Evolutionary conservation across 2,797 vertebrate species (phyloP), one percentile per base, ranked within the genome.

Genomic region (Aulostomus chinensis): DNA sequence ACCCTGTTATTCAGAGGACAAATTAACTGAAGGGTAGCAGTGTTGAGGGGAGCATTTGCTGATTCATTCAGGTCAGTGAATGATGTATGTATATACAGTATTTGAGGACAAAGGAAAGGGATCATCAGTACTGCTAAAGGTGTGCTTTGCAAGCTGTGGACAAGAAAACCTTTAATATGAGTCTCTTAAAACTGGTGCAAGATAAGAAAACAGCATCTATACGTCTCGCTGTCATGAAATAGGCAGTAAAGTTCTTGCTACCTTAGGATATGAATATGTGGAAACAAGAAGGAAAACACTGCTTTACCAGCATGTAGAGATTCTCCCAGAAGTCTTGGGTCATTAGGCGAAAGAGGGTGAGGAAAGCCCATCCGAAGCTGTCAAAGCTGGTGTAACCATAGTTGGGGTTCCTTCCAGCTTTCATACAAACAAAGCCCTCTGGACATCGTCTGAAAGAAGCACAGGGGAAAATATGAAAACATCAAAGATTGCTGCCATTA

Each of bases 301-400:
- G 9, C 10, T 45, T 92, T 82, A 99, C 97, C 89, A 98, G 83
- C 42, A 97, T 95, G 84, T 99, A 99, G 36, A 99, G 90, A 86
- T 98, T 98, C 71, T 99, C 97, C 97, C 97, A 99, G 28, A 94
- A 99, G 81, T 99, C 97, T 88, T 99, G 97, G 76, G 97, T 99
- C 97, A 99, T 99, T 80, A 99, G 96, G 52, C 97, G 94, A 87
- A 99, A 99, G 2, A 99, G 90, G 63, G 97, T 95, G 74, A 99
- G 92, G 57, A 99, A 99, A 57, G 97, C 97, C 97, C 97, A 99
- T 80, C 97, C 96, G 42, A 99, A 99, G 37, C 96, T 98, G 79
- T 99, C 97, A 14, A 98, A 99, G 85, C 97, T 99, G 2, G 97
- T 99, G 88, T 99, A 99, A 16, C 95, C 97, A 0, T 98, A 99